Percentiles rank a stretch among this genome's conserved stretches.
These are phyloP conservation scores for Drosophila fungiperda DNA, from an alignment of 2,888 invertebrate species.

Conservation along the genomic window DNA sequence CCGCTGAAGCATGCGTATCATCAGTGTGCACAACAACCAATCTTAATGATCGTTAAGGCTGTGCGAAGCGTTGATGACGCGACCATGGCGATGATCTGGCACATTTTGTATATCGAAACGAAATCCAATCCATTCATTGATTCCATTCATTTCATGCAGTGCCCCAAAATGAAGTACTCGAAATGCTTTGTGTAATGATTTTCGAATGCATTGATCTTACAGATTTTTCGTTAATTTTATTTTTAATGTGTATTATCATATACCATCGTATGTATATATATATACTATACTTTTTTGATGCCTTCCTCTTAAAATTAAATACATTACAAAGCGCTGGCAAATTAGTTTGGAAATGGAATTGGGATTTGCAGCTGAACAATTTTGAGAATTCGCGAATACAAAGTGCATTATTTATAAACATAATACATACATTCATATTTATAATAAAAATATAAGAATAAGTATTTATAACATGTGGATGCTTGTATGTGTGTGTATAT, in stretches of 20 bases:
- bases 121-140: constrained; percentile 55
- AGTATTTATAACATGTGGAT: constrained; percentile 48
- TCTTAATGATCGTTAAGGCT: constrained; percentile 71
- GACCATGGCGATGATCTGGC: constrained; percentile 63
- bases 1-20: constrained; percentile 75
- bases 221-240: constrained; percentile 51
- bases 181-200: constrained; percentile 59
- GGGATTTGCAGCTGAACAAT: constrained; percentile 58
- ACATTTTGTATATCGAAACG: constrained; percentile 56
- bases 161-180: constrained; percentile 71
- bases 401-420: constrained; percentile 64
- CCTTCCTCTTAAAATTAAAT: constrained; percentile 63
- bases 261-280: constrained; percentile 34
- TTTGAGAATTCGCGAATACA: constrained; percentile 62
- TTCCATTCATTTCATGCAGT: constrained; percentile 49
- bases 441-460: constrained; percentile 58
- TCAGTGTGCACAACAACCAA: constrained; percentile 70
- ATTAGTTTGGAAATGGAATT: constrained; percentile 61
- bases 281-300: constrained; percentile 36
- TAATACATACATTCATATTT: constrained; percentile 47
- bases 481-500: constrained; percentile 24
- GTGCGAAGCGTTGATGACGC: constrained; percentile 61
- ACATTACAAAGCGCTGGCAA: constrained; percentile 69
- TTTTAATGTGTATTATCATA: constrained; percentile 58
- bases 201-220: constrained; percentile 37